phyloP scores from a whole-genome alignment of 1,140 invertebrate species.

The Pygmarrhopalites habei region DNA sequence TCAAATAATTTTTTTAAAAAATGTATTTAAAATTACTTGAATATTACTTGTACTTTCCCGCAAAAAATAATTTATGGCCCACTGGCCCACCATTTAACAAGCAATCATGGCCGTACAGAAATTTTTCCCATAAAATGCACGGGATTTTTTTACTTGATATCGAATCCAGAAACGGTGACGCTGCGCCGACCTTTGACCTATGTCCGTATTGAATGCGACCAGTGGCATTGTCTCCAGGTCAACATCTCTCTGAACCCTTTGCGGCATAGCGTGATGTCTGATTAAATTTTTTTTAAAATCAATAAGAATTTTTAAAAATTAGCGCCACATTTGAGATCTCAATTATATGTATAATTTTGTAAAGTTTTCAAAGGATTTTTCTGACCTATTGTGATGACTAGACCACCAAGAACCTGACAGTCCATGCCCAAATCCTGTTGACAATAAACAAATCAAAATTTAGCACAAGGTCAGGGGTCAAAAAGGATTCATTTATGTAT shows the following conservation, averaged over 20 bases:
- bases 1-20: neutral
- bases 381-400: slow-evolving; percentile 6
- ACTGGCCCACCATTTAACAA: no score
- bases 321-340: no score
- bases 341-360: no score
- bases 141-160: neutral
- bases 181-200: neutral
- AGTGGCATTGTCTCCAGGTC: slow-evolving; percentile 21
- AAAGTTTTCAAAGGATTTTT: no score
- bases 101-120: no score
- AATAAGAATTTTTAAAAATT: no score
- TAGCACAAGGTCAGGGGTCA: neutral
- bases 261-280: slow-evolving; percentile 24
- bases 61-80: neutral
- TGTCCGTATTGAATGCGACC: neutral
- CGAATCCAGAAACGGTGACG: neutral
- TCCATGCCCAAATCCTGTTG: slow-evolving; percentile 4
- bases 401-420: slow-evolving; percentile 5
- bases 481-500: neutral
- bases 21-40: neutral
- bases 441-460: neutral
- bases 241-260: slow-evolving; percentile 4
- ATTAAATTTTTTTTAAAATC: no score
- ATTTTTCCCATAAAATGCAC: neutral
- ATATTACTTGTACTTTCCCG: neutral